Conservation (phyloP, 2,113 vertebrate species). For the Lepus americanus region DNA sequence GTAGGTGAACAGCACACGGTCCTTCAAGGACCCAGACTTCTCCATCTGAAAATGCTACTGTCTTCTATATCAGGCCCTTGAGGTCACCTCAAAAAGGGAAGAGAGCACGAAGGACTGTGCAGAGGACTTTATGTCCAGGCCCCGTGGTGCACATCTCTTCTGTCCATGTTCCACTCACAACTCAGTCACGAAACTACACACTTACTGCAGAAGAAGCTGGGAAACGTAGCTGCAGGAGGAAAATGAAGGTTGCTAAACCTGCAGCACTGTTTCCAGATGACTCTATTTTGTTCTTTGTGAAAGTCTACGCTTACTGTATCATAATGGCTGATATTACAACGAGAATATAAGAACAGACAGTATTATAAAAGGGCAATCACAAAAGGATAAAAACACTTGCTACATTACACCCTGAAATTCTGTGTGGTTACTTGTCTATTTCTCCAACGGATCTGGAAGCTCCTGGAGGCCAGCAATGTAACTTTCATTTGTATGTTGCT, state of each 20-base stretch:
- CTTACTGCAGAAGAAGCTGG: not conserved
- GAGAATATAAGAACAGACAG: not conserved
- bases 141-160: not conserved
- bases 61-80: not conserved
- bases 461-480: not conserved
- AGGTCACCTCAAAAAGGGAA: conserved; percentile 7
- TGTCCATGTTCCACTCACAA: not conserved
- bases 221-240: conserved; percentile 18
- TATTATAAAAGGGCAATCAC: not conserved
- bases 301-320: not conserved
- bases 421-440: not conserved
- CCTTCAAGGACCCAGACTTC: not conserved
- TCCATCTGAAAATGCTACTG: not conserved
- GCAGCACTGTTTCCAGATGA: not conserved
- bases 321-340: not conserved
- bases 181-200: not conserved
- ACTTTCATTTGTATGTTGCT: not conserved
- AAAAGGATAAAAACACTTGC: not conserved
- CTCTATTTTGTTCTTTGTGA: not conserved
- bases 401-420: not conserved
- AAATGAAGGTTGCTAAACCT: not conserved
- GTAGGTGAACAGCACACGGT: not conserved
- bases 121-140: not conserved
- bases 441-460: not conserved
- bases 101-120: not conserved